Evolutionary conservation across 2,113 vertebrate species (phyloP), one percentile per base, ranked within the genome.

Genomic region (Fregata magnificens): DNA sequence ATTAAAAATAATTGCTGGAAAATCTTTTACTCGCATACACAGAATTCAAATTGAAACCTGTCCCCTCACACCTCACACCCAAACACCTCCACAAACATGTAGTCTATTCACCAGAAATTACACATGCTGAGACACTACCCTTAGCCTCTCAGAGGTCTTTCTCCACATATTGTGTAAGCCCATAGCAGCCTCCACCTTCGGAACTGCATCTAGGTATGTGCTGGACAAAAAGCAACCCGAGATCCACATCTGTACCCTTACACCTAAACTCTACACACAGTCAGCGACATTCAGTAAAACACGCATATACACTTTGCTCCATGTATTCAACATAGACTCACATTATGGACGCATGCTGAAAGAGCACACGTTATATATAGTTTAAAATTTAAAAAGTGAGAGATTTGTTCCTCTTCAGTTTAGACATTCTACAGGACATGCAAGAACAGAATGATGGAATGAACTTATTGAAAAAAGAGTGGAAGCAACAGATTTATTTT

Each of bases 301-400:
- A 67, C 13, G 10, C 11, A 42, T 10, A 26, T 12, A 81, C 44
- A 40, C 5, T 50, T 62, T 3, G 0, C 9, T n/a, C 5, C 3
- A 4, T 14, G 1, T 28, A 44, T 77, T 72, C 20, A 56, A 6
- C 31, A 15, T 11, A 32, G 12, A 45, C 17, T 58, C 3, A 9
- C 7, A 10, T 10, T 28, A 36, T 1, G 1, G 3, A 82, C 32
- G 16, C 2, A 32, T 10, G 2, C 4, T 76, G 53, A 19, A 74
- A 50, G 6, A 38, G 1, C 13, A 28, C 1, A 56, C 2, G 2
- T 2, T 32, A 21, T 6, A 15, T 18, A 20, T 11, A 1, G 31
- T 40, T 62, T 44, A 47, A 82, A 82, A 58, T 49, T 44, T 2
- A 17, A 34, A 21, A 56, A 63, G 2, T 19, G 25, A 38, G 17